Evolutionary conservation across 2,113 vertebrate species (phyloP).

Genomic region (Zosterops borbonicus): DNA sequence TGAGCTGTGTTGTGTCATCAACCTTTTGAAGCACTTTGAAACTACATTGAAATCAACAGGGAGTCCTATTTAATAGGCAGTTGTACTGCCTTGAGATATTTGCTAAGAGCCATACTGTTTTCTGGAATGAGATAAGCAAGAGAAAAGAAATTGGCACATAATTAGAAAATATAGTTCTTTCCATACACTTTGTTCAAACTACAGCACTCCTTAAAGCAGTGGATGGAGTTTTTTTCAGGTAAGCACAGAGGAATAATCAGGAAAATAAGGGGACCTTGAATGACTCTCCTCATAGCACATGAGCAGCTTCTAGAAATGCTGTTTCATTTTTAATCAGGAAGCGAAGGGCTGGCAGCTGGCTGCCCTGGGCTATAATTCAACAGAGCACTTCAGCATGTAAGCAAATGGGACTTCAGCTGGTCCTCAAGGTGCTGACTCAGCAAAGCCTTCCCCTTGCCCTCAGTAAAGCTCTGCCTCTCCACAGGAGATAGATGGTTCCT

Average conservation of each 20-base stretch:
- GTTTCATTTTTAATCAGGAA: constrained; percentile 14
- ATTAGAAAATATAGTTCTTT: constrained; percentile 1
- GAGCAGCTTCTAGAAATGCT: neutral
- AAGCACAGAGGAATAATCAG: neutral
- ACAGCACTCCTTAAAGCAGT: neutral
- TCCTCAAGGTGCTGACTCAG: neutral
- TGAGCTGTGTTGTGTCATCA: constrained; percentile 3
- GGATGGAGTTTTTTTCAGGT: neutral
- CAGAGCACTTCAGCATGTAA: neutral
- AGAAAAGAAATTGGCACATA: neutral
- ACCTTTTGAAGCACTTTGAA: neutral
- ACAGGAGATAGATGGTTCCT: neutral
- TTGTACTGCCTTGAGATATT: neutral
- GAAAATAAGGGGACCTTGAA: neutral
- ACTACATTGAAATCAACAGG: neutral
- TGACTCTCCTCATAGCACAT: neutral
- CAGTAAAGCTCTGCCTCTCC: neutral
- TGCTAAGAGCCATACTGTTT: neutral
- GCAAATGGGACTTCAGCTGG: neutral
- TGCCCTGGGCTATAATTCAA: neutral
- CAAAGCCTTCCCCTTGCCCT: neutral
- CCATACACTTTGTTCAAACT: neutral
- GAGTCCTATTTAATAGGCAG: constrained; percentile 1
- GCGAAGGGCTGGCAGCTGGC: constrained; percentile 21
- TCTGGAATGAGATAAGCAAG: neutral